Base-by-base conservation (phyloP, 2,888 invertebrate genomes). In the Ischnus inquisitorius region DNA sequence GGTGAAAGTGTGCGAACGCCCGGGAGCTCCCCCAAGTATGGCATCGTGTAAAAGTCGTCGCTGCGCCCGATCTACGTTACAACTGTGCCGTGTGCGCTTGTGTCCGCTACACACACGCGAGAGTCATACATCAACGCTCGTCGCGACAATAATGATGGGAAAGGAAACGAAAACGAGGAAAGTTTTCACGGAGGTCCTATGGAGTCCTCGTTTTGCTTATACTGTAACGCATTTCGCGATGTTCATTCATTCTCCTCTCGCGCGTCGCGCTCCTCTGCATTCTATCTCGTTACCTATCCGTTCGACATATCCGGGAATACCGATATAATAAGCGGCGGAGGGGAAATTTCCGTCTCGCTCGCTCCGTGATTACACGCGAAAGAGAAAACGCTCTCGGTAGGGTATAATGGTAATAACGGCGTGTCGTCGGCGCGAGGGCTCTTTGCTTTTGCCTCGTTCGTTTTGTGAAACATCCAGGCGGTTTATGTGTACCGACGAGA, bases 1-100 rank as follows among this genome's bases (percentile, higher is more conserved):
- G 90, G 92, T 90, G 92, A 92, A 92, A 92, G 91, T 91, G 90
- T 90, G 90, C 90, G 90, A 90, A 90, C 88, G 68, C 84, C 82
- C 85, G 87, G 77, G 87, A 87, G 86, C 82, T 83, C 79, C 74
- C 84, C 74, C 84, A 86, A 88, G 85, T 82, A 85, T 88, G 88
- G 69, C 87, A 82, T 48, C 75, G 79, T 57, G 82, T 79, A 71
- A 74, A 77, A 79, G 71, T 69, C 75, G 43, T 79, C 62, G 60
- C 48, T 19, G 72, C 65, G 67, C 8, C 46, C 19, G 48, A 16
- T 46, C 28, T 1, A 54, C 62, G 16, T 28, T 51, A 51, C 22
- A 39, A 16, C 41, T 28, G 25, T 51, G 34, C 67, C 60, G 57
- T 34, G 39, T 79, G 67, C 64, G 39, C 71, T 54, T 77, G 69